Evolutionary conservation across 2,797 vertebrate genomes (phyloP), one percentile per base, ranked within the genome.

Genomic region (Dermochelys coriacea): DNA sequence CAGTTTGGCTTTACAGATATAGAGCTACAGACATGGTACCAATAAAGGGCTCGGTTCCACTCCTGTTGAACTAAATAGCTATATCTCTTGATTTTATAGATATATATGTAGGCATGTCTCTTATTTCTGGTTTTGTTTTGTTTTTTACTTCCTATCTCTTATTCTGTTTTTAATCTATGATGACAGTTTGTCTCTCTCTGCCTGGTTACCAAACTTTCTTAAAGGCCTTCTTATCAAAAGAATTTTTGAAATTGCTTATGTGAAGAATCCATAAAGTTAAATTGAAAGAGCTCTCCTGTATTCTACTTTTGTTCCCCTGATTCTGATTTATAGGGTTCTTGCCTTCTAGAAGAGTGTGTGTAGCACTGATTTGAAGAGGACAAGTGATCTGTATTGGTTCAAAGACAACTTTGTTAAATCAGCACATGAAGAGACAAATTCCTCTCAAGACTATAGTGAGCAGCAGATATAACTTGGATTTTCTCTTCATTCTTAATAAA

Each of bases 401-500:
- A 18, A 16, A 74, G 59, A 57, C 27, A 29, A 68, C 54, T 87
- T 34, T 82, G 21, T 68, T 68, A 84, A 61, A 54, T 85, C 1
- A 0, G 84, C 82, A 75, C 71, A 18, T 94, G 93, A 93, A 89
- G 57, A 89, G 45, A 82, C 45, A 45, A 7, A n/a, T 71, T 91
- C 90, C 87, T 85, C 80, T 75, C 64, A 79, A 57, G 68, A 74
- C 82, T 93, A 93, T 57, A 78, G 52, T 75, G 57, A 93, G 90
- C 79, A n/a, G 80, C 68, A 82, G 80, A 81, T 55, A 89, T 87
- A 80, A 52, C 74, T 4, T 3, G 79, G 86, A 77, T 90, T 90
- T 93, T 41, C 25, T 94, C n/a, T 86, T 88, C 37, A 23, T 93
- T 90, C 91, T 12, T 88, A 90, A 92, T 88, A 94, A 93, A 96